Evolutionary conservation across 1,140 invertebrate species (phyloP), one percentile per base, ranked within the genome.

Genomic region (Microplitis demolitor): DNA sequence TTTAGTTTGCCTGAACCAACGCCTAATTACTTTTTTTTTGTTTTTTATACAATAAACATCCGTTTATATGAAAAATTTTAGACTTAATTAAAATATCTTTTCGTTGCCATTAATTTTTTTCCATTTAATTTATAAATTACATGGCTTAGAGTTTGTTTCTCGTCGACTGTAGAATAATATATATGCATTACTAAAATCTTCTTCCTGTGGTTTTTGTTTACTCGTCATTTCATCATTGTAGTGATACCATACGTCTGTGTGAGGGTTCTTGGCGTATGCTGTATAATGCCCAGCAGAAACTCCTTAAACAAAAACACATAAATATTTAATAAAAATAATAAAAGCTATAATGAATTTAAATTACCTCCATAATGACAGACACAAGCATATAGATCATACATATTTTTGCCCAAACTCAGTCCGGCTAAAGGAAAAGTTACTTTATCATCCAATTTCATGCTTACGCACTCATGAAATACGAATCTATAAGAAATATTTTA

Each of bases 281-380:
- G 92, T 92, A 77, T 93, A 93, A 80, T 93, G 92, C 2, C 92
- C 92, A 45, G 91, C 89, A 54, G 90, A 90, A 58, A 90, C 89
- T 74, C 91, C 91, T 89, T 80, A 76, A 82, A 87, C 74, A 74
- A 73, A 60, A 13, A 63, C 64, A 31, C 16, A 50, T 34, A 6
- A 34, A 35, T 37, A 34, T 13, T 64, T 69, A 14, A 53, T 11
- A 31, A 61, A 2, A 45, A 4, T 11, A 45, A 14, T 71, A 72
- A 37, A n/a, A 56, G 68, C 37, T 69, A 45, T 11, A 45, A 11
- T 16, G 3, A 39, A 14, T 64, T n/a, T 4, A 33, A 61, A 71
- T 78, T 83, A 92, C 92, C 91, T 87, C 92, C 92, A 83, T 90
- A 91, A 82, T 93, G 92, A 82, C 92, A 93, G 33, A 93, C 91